Conservation (phyloP, 2,113 vertebrate genomes). For the Coryphaenoides rupestris region DNA sequence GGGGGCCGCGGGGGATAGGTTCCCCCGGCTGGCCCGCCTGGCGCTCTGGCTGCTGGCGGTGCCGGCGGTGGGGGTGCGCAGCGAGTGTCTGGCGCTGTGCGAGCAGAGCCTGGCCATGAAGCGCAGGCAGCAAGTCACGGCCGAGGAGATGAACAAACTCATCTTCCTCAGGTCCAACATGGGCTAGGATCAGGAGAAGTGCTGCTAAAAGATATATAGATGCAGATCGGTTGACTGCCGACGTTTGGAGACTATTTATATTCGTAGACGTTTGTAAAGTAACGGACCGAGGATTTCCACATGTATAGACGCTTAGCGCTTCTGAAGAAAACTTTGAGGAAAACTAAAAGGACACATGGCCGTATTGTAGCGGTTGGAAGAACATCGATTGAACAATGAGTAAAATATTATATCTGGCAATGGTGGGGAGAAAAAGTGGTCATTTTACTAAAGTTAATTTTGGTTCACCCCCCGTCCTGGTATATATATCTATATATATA, state of each 20-base stretch:
- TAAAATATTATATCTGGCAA: no score
- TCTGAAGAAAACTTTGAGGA: conserved; percentile 26
- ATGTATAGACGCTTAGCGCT: conserved; percentile 60
- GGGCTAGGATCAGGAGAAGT: conserved; percentile 74
- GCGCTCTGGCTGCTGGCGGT: conserved; percentile 97
- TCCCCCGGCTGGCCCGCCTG: conserved; percentile 88
- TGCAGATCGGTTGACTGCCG: conserved; percentile 16
- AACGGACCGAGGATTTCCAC: conserved; percentile 19
- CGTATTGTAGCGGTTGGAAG: no score
- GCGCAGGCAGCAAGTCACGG: conserved; percentile 87
- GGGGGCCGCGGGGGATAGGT: conserved; percentile 74
- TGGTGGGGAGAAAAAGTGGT: no score
- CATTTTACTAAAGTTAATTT: no score
- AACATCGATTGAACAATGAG: no score
- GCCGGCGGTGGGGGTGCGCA: conserved; percentile 89
- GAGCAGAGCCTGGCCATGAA: conserved; percentile 94
- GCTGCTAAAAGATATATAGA: no score
- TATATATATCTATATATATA: no score
- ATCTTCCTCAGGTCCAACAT: conserved; percentile 99
- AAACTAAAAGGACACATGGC: no score
- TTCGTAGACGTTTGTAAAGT: conserved; percentile 57
- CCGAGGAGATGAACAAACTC: conserved; percentile 98
- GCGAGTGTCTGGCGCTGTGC: conserved; percentile 89
- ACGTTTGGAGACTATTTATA: conserved; percentile 55
- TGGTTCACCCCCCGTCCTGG: no score